Conservation (phyloP, 1,140 invertebrate genomes). For the Lepidurus couesii region DNA sequence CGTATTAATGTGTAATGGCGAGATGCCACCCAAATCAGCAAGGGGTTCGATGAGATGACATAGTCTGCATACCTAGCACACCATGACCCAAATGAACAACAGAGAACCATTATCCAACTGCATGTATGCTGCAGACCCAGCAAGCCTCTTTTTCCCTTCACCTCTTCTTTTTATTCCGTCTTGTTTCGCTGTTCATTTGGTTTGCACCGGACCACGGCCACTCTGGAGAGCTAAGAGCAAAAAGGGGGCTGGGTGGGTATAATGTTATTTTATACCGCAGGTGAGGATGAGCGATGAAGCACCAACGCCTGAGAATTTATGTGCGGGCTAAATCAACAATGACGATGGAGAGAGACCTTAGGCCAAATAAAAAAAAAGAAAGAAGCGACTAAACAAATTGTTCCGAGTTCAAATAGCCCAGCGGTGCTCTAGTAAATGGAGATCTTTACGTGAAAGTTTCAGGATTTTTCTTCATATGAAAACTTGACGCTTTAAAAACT, state of each 20-base stretch:
- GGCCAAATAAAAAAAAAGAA: too few species aligned
- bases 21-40: constrained; percentile 17
- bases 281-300: constrained; percentile 16
- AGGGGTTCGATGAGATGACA: constrained; percentile 17
- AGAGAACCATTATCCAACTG: constrained; percentile 15
- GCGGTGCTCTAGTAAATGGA: too few species aligned
- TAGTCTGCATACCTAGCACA: constrained; percentile 18
- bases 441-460: too few species aligned
- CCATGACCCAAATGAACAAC: constrained; percentile 13
- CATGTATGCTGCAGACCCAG: not conserved
- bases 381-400: too few species aligned
- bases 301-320: constrained; percentile 5
- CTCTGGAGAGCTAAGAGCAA: not conserved
- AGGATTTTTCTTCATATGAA: too few species aligned
- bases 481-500: too few species aligned
- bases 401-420: too few species aligned
- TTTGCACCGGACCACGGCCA: not conserved
- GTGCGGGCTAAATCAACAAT: constrained; percentile 6
- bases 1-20: constrained; percentile 15
- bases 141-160: not conserved
- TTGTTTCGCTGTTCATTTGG: not conserved
- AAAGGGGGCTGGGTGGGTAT: not conserved
- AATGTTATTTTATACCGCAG: constrained; percentile 10
- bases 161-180: not conserved
- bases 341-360: not conserved